These are phyloP conservation scores for Drosophila cardini DNA, from an alignment of 1,140 invertebrate genomes.

Conservation along the genomic window DNA sequence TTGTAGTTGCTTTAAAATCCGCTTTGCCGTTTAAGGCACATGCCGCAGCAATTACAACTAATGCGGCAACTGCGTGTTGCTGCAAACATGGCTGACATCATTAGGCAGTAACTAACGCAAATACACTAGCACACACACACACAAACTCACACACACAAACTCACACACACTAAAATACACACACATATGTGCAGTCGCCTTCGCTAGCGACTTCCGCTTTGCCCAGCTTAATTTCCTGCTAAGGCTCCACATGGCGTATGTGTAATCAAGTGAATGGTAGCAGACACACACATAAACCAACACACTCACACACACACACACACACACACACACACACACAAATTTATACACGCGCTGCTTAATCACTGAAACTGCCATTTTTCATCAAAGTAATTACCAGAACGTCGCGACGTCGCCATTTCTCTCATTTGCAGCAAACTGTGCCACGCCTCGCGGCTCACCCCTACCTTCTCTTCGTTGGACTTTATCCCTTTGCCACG, in stretches of 20 bases:
- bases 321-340: conserved; percentile 4
- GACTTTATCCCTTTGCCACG: conserved; percentile 9
- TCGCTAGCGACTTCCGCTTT: conserved; percentile 66
- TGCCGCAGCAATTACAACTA: conserved; percentile 72
- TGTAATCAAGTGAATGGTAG: conserved; percentile 77
- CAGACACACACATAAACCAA: conserved; percentile 40
- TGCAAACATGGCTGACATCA: conserved; percentile 73
- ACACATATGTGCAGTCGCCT: conserved; percentile 5
- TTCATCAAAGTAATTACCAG: conserved; percentile 80
- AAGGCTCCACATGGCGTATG: conserved; percentile 75
- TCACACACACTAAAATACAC: too few species aligned
- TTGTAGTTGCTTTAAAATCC: conserved; percentile 19
- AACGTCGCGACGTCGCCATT: conserved; percentile 36
- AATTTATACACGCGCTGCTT: conserved; percentile 42
- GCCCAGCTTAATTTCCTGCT: conserved; percentile 79
- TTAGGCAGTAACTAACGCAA: conserved; percentile 51
- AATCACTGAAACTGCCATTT: conserved; percentile 81
- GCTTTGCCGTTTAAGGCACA: conserved; percentile 40
- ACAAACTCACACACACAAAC: too few species aligned
- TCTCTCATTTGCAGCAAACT: conserved; percentile 5
- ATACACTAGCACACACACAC: conserved; percentile 23
- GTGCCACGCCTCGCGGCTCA: neutral
- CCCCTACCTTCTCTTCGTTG: neutral
- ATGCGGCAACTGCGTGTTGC: conserved; percentile 76
- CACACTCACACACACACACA: conserved; percentile 22